Evolutionary conservation across 2,888 invertebrate genomes (phyloP).

Genomic region (Linnaemya tessellans): DNA sequence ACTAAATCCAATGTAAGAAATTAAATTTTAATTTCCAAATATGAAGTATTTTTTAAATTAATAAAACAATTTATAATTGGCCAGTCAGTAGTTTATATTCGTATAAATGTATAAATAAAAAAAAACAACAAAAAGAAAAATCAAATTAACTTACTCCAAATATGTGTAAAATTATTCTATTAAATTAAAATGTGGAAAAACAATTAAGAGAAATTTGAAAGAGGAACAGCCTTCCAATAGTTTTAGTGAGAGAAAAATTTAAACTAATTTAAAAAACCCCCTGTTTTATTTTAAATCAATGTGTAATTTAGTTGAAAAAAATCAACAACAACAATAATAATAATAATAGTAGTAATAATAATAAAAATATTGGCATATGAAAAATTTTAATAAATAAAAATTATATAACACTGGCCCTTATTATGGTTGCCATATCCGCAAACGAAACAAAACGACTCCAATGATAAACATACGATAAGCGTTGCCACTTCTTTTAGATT

Average conservation of each 20-base stretch:
- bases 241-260: constrained; percentile 42
- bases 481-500: too few species aligned
- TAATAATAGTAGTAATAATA: background rate
- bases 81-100: constrained; percentile 64
- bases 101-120: constrained; percentile 47
- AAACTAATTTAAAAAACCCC: constrained; percentile 5
- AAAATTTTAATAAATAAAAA: background rate
- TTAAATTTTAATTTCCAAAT: constrained; percentile 60
- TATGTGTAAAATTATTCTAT: constrained; percentile 59
- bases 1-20: constrained; percentile 58
- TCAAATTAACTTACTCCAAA: constrained; percentile 56
- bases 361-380: constrained; percentile 30
- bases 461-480: too few species aligned
- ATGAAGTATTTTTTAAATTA: constrained; percentile 42
- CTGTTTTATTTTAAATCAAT: constrained; percentile 44
- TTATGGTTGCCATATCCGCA: too few species aligned
- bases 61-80: constrained; percentile 62
- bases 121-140: constrained; percentile 12
- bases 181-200: constrained; percentile 29
- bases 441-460: too few species aligned
- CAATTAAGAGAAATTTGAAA: constrained; percentile 29
- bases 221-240: constrained; percentile 71
- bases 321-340: background rate
- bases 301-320: constrained; percentile 39
- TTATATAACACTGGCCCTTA: background rate